These are phyloP conservation scores for Parazoanthus atlanticus DNA, from an alignment of 92 coral and sea anemone species.

Conservation along the genomic window DNA sequence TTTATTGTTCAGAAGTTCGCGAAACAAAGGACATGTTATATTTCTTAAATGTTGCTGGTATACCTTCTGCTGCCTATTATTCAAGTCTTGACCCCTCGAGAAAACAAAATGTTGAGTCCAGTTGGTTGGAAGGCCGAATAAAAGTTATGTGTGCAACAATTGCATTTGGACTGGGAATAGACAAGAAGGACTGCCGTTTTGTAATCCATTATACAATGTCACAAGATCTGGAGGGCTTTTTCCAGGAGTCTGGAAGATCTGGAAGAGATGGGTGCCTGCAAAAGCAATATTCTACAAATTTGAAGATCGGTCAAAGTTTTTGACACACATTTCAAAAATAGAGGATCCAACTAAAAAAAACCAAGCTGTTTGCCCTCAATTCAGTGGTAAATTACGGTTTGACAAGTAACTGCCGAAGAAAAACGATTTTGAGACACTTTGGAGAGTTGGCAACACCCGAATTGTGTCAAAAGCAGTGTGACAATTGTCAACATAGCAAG, in stretches of 20 bases:
- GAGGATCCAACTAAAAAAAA: neutral
- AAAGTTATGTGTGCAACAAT: conserved; percentile 10
- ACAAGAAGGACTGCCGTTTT: conserved; percentile 8
- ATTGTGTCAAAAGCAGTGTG: neutral
- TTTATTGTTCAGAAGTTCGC: neutral
- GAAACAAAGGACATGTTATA: conserved; percentile 5
- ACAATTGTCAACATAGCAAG: too few relatives aligned
- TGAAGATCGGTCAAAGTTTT: neutral
- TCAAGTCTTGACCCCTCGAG: neutral
- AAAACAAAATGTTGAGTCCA: neutral
- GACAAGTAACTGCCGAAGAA: neutral
- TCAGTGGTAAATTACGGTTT: neutral
- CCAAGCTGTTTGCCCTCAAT: neutral
- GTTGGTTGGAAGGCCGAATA: neutral
- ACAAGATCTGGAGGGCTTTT: neutral
- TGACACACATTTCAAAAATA: neutral
- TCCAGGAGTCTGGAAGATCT: neutral
- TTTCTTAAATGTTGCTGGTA: neutral
- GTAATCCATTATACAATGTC: neutral
- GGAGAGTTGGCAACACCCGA: neutral
- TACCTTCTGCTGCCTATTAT: conserved; percentile 1
- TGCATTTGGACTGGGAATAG: conserved; percentile 13
- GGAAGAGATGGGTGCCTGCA: neutral
- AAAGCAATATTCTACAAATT: neutral
- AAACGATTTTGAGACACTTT: neutral